Conservation (phyloP, 2,113 vertebrate genomes). For the Aegotheles bennettii region DNA sequence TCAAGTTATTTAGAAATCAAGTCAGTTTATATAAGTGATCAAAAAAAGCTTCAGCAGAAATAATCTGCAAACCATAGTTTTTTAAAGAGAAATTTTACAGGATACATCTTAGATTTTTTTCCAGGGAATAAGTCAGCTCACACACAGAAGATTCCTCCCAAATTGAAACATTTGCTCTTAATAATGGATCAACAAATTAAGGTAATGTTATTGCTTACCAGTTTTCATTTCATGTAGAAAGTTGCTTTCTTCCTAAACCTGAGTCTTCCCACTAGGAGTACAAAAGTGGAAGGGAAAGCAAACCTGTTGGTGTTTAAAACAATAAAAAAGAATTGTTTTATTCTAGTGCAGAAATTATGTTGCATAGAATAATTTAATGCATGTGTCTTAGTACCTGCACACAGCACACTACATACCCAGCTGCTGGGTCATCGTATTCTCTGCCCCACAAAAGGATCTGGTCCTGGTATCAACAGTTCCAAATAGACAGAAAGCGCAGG, state of each 20-base stretch:
- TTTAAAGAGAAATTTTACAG: background rate
- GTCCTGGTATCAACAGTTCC: background rate
- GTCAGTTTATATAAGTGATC: background rate
- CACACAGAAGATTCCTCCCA: background rate
- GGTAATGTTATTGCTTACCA: background rate
- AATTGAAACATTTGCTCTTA: background rate
- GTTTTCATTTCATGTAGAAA: background rate
- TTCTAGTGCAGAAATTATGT: background rate
- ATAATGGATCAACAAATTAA: background rate
- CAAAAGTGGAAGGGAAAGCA: background rate
- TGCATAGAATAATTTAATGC: background rate
- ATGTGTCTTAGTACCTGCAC: background rate
- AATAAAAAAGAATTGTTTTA: background rate
- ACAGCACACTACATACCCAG: fast-evolving
- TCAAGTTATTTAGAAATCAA: conserved; percentile 4
- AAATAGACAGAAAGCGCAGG: background rate
- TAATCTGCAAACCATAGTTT: background rate
- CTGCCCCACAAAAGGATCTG: background rate
- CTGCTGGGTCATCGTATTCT: background rate
- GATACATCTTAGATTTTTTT: background rate
- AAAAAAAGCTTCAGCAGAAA: background rate
- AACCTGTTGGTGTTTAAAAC: background rate
- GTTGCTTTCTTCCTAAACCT: background rate
- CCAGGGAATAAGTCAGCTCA: background rate
- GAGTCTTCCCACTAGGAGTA: background rate